phyloP scores from a whole-genome alignment of 2,888 invertebrate species.

The Andrena praecox region DNA sequence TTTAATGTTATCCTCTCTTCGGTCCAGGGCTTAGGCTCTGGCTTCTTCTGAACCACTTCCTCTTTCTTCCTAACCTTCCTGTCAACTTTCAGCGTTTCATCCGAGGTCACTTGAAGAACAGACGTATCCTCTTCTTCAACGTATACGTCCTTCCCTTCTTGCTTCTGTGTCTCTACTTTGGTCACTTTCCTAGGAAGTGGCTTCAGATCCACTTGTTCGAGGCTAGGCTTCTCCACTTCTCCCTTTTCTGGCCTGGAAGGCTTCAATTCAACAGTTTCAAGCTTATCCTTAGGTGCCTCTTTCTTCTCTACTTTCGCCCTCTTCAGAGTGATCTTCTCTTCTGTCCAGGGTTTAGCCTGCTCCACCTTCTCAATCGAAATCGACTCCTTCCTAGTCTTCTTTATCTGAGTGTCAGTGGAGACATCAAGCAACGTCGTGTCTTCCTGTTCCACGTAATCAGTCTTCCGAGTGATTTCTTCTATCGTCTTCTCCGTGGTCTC shows the following conservation, averaged over 20 bases:
- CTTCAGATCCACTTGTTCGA: slow-evolving; percentile 73
- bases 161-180: slow-evolving; percentile 52
- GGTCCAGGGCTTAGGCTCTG: slow-evolving; percentile 78
- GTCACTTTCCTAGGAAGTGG: slow-evolving; percentile 65
- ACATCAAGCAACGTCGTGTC: slow-evolving; percentile 59
- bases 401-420: slow-evolving; percentile 31
- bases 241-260: slow-evolving; percentile 86
- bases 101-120: slow-evolving; percentile 62
- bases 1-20: slow-evolving; percentile 81
- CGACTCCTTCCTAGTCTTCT: slow-evolving; percentile 63
- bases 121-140: slow-evolving; percentile 71
- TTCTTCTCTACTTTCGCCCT: slow-evolving; percentile 83
- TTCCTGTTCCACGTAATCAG: slow-evolving; percentile 80
- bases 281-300: slow-evolving; percentile 82
- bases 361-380: slow-evolving; percentile 53
- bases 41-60: slow-evolving; percentile 40
- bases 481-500: slow-evolving; percentile 34
- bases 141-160: slow-evolving; percentile 50
- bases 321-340: slow-evolving; percentile 88
- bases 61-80: slow-evolving; percentile 59
- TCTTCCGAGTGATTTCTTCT: slow-evolving; percentile 33
- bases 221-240: slow-evolving; percentile 74
- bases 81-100: slow-evolving; percentile 41
- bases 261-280: slow-evolving; percentile 86
- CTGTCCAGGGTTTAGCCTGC: slow-evolving; percentile 87